Conservation (phyloP, 2,113 vertebrate species). For the Laticauda laticaudata region DNA sequence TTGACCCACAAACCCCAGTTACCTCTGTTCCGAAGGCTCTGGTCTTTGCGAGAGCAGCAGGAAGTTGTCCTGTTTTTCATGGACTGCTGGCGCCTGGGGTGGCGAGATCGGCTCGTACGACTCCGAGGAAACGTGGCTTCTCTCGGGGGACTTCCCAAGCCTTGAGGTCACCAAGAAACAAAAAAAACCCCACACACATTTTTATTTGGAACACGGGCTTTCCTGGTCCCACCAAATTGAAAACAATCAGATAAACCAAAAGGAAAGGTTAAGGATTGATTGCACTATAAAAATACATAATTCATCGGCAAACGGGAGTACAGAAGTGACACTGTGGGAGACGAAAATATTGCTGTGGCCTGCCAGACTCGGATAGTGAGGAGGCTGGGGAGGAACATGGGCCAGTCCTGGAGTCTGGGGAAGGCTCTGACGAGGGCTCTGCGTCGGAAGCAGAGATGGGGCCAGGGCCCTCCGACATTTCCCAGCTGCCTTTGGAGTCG, state of each 20-base stretch:
- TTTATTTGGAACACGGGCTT: not conserved
- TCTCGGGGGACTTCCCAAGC: constrained; percentile 94
- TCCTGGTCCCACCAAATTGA: not conserved
- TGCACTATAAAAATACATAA: not conserved
- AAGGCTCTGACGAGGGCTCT: too few relatives aligned
- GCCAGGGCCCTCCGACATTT: too few relatives aligned
- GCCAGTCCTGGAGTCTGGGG: too few relatives aligned
- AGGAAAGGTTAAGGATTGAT: not conserved
- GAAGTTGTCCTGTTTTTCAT: constrained; percentile 86
- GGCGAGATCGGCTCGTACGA: constrained; percentile 96
- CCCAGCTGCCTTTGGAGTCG: too few relatives aligned
- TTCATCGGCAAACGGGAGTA: not conserved
- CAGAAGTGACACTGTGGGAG: not conserved
- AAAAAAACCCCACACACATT: not conserved
- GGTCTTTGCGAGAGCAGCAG: constrained; percentile 81
- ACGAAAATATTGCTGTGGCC: too few relatives aligned
- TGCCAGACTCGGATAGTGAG: too few relatives aligned
- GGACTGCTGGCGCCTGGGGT: constrained; percentile 83
- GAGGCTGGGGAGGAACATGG: too few relatives aligned
- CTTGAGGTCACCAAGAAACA: constrained; percentile 63
- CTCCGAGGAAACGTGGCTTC: constrained; percentile 83
- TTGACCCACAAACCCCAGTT: not conserved
- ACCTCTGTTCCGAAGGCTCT: constrained; percentile 92
- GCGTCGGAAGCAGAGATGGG: too few relatives aligned
- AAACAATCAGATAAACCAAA: not conserved